Evolutionary conservation across 2,113 vertebrate species (phyloP), one percentile per base, ranked within the genome.

Genomic region (Silurus glanis): DNA sequence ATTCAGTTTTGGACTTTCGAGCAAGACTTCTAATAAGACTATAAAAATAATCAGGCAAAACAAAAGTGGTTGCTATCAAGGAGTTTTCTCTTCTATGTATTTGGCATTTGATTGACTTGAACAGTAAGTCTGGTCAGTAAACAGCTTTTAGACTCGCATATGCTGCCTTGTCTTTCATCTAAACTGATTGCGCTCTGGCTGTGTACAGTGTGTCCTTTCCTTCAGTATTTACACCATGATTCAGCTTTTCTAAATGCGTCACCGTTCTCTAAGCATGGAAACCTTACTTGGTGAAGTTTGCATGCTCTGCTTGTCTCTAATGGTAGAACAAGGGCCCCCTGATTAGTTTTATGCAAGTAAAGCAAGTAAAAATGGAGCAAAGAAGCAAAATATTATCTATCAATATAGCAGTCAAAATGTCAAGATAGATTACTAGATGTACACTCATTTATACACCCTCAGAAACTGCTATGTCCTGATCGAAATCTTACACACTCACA

Each of bases 181-280:
- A 7, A 37, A 1, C 47, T 51, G 0, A 59, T 87, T 85, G 81
- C 37, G 71, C 14, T 17, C 75, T 86, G 81, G 82, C 67, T 88
- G 80, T 37, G 14, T 55, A 79, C 61, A 87, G 69, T 72, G 37
- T 67, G 72, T 80, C 23, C 58, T 86, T 49, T 55, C 67, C 21
- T 21, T 76, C 49, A 58, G 71, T 83, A n/a, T 37, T 87, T 25
- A 75, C 49, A 67, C n/a, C 55, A 53, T 83, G 66, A 74, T 67
- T 51, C 45, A 19, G 76, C 76, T 80, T 86, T 67, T 58, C 17
- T 45, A 88, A 69, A 78, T 83, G 78, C 47, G 25, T 4, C 71
- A 2, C 19, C 72, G 69, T 81, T 66, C 67, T 64, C 21, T 61
- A 12, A 75, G 83, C 13, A 49, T 61, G 21, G 28, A 25, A 28